These are phyloP conservation scores for Aculops lycopersici DNA, from an alignment of 1,140 invertebrate species.

Conservation along the genomic window DNA sequence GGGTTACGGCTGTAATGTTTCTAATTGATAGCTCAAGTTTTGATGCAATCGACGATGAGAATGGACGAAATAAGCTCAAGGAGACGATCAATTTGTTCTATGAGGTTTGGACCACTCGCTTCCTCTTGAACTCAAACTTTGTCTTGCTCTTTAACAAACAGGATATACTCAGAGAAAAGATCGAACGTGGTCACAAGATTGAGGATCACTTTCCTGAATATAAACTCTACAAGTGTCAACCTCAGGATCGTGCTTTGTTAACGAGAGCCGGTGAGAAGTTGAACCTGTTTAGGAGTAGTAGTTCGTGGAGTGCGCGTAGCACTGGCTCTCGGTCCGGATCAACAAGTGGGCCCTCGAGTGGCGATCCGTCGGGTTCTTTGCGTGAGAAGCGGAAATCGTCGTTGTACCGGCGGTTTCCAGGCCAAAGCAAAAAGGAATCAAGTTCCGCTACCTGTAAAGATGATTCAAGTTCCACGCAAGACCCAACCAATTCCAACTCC, in stretches of 20 bases:
- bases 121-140: slow-evolving; percentile 31
- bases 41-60: slow-evolving; percentile 37
- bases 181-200: slow-evolving; percentile 26
- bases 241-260: too few relatives aligned
- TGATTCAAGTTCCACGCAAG: too few relatives aligned
- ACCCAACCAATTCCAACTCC: too few relatives aligned
- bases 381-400: too few relatives aligned
- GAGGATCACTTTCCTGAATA: slow-evolving; percentile 31
- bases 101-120: slow-evolving; percentile 43
- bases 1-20: slow-evolving; percentile 40
- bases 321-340: too few relatives aligned
- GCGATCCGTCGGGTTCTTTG: too few relatives aligned
- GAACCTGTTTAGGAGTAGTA: too few relatives aligned
- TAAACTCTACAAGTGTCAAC: slow-evolving; percentile 18
- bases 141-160: slow-evolving; percentile 53
- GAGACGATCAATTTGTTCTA: slow-evolving; percentile 35
- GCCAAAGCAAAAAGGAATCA: too few relatives aligned
- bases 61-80: slow-evolving; percentile 27
- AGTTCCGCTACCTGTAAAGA: too few relatives aligned
- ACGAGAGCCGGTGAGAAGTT: too few relatives aligned
- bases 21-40: slow-evolving; percentile 39
- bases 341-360: slow-evolving; percentile 12
- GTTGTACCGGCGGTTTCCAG: too few relatives aligned
- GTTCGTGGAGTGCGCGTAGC: too few relatives aligned
- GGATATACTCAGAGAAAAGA: slow-evolving; percentile 35